phyloP scores from a whole-genome alignment of 2,113 vertebrate genomes.

The Camelus dromedarius region DNA sequence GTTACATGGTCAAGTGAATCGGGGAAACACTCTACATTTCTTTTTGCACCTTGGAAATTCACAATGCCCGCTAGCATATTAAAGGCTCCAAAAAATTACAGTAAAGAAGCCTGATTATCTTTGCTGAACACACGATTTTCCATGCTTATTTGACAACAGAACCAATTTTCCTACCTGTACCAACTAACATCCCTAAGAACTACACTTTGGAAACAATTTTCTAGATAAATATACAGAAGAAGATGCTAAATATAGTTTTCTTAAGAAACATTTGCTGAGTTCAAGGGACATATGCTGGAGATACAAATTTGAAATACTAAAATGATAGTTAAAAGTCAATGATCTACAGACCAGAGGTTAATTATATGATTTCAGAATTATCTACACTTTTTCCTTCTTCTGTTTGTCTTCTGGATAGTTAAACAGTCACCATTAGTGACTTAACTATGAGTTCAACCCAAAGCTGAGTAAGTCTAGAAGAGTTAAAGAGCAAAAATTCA shows the following conservation, averaged over 20 bases:
- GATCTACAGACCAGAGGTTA: not conserved
- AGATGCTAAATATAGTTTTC: not conserved
- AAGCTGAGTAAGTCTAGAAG: not conserved
- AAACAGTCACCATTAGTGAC: not conserved
- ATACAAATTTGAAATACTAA: conserved; percentile 20
- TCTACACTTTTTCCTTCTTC: not conserved
- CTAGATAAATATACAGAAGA: not conserved
- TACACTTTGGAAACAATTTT: not conserved
- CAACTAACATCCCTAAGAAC: not conserved
- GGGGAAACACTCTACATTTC: not conserved
- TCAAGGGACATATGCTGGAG: not conserved
- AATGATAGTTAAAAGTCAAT: not conserved
- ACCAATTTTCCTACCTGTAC: not conserved
- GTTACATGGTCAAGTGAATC: not conserved
- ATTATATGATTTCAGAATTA: not conserved
- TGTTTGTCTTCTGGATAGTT: not conserved
- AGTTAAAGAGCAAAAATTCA: conserved; percentile 2
- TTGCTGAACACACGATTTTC: conserved; percentile 6
- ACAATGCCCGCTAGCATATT: not conserved
- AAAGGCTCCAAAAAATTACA: conserved; percentile 28
- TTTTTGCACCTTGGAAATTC: not conserved
- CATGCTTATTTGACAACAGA: not conserved
- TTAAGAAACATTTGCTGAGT: not conserved
- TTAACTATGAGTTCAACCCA: not conserved
- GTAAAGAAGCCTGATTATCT: not conserved